Evolutionary conservation across 2,888 invertebrate genomes (phyloP).

Genomic region (Stenoptilia bipunctidactyla): DNA sequence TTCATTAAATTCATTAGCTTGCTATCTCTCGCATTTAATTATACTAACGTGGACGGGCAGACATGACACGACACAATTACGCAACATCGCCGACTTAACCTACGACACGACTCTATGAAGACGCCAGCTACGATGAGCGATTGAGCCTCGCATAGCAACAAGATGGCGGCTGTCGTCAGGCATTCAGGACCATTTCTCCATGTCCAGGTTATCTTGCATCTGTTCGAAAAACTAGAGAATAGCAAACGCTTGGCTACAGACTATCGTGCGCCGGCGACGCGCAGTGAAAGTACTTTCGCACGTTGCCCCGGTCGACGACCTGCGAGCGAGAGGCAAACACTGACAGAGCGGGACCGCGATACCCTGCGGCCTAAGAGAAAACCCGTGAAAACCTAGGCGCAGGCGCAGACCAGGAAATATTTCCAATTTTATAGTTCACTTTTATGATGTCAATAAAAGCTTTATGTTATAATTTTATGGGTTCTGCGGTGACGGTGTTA

Average conservation of each 20-base stretch:
- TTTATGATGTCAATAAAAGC: not conserved
- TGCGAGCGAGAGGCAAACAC: conserved; percentile 39
- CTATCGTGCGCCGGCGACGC: conserved; percentile 58
- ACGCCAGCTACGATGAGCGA: no score
- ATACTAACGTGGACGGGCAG: no score
- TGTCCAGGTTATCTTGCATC: conserved; percentile 32
- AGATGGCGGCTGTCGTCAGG: no score
- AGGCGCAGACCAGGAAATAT: conserved; percentile 57
- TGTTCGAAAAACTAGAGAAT: conserved; percentile 26
- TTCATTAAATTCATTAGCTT: no score
- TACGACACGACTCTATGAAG: no score
- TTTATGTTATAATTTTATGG: not conserved
- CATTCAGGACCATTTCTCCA: conserved; percentile 39
- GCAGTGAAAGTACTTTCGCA: conserved; percentile 70
- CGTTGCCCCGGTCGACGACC: conserved; percentile 65
- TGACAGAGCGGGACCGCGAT: conserved; percentile 5
- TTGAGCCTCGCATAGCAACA: conserved; percentile 4
- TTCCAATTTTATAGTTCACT: conserved; percentile 12
- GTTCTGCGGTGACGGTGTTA: not conserved
- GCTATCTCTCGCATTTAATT: no score
- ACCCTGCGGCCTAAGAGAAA: conserved; percentile 36
- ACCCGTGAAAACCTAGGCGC: conserved; percentile 52
- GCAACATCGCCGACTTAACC: no score
- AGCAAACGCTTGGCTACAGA: conserved; percentile 43
- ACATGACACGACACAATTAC: no score